These are phyloP conservation scores for Adineta ricciae DNA, from an alignment of 2,888 invertebrate species.

Conservation along the genomic window DNA sequence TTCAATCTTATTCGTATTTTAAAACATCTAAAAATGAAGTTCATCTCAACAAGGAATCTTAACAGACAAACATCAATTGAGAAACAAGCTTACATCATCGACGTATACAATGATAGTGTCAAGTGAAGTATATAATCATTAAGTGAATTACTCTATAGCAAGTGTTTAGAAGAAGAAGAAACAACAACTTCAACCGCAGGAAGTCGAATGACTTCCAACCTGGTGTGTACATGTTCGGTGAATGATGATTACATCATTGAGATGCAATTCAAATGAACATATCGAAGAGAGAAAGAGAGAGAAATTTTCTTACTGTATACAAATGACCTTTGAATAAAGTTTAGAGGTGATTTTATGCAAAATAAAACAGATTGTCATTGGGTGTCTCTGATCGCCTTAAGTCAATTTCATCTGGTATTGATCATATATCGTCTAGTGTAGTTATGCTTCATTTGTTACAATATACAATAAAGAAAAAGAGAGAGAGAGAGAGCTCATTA, in stretches of 20 bases:
- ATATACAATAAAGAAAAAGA: no score
- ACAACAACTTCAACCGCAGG: no score
- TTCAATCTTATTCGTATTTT: no score
- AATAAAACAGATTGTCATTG: neutral
- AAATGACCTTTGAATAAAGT: neutral
- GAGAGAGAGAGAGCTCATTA: neutral
- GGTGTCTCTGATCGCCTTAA: neutral
- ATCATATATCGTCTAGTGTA: neutral
- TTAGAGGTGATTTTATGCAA: neutral
- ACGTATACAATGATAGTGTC: neutral
- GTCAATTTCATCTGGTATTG: neutral
- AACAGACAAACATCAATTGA: neutral
- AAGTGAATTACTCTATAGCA: neutral
- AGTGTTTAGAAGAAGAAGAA: no score
- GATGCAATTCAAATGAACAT: constrained; percentile 1
- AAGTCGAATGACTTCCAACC: no score
- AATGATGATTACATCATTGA: neutral
- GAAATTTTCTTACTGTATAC: neutral
- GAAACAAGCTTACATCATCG: neutral
- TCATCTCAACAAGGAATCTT: neutral
- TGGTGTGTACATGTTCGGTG: neutral
- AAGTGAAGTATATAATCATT: neutral
- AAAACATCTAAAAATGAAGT: no score
- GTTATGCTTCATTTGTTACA: neutral
- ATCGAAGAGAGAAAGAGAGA: neutral